These are phyloP conservation scores for Sebastes dallii DNA, from an alignment of 2,797 vertebrate species.

Conservation along the genomic window DNA sequence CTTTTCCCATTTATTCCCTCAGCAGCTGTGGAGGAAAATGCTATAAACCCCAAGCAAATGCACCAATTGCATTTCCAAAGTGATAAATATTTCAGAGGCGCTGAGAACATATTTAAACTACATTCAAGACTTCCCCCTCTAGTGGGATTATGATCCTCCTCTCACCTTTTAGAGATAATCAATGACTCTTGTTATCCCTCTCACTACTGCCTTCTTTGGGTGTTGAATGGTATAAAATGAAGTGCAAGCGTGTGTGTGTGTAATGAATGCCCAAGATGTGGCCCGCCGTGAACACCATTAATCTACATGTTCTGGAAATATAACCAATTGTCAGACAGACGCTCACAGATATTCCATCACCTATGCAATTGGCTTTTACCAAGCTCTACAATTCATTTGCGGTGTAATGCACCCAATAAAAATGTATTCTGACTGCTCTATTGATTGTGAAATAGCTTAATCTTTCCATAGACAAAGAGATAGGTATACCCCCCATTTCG, in stretches of 20 bases:
- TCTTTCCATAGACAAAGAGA: slow-evolving; percentile 74
- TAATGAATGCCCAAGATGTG: slow-evolving; percentile 80
- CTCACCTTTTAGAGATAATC: slow-evolving; percentile 85
- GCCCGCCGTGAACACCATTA: slow-evolving; percentile 80
- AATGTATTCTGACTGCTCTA: slow-evolving; percentile 81
- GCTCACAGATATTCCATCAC: slow-evolving; percentile 85
- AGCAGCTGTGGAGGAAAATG: slow-evolving; percentile 60
- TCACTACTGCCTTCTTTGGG: slow-evolving; percentile 62
- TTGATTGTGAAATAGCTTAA: slow-evolving; percentile 85
- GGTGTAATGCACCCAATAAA: slow-evolving; percentile 82
- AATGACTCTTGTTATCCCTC: slow-evolving; percentile 82
- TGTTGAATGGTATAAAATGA: slow-evolving; percentile 75
- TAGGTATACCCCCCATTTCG: slow-evolving; percentile 69
- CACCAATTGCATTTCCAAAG: slow-evolving; percentile 79
- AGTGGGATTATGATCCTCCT: slow-evolving; percentile 82
- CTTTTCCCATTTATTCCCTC: slow-evolving; percentile 69
- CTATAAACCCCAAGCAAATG: slow-evolving; percentile 80
- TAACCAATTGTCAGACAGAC: slow-evolving; percentile 84
- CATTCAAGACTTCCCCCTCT: slow-evolving; percentile 68
- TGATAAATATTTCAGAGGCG: slow-evolving; percentile 84
- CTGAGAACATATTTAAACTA: slow-evolving; percentile 84
- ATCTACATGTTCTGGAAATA: slow-evolving; percentile 89
- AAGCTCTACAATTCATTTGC: slow-evolving; percentile 84
- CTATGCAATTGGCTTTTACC: slow-evolving; percentile 81
- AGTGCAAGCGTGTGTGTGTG: slow-evolving; percentile 37